These are phyloP conservation scores for Pelusios castaneus DNA, from an alignment of 2,113 vertebrate species.

Conservation along the genomic window DNA sequence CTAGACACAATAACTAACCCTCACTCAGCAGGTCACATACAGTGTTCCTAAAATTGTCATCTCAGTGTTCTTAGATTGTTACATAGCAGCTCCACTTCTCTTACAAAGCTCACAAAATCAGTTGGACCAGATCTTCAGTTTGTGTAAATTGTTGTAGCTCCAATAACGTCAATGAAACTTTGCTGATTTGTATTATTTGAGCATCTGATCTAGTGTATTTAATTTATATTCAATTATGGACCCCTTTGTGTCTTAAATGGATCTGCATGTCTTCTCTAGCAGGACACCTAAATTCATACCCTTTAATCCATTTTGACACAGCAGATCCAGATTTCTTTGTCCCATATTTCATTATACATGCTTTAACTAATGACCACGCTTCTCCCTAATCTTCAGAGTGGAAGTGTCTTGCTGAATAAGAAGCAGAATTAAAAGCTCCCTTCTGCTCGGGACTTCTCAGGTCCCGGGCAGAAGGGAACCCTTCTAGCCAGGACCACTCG, in stretches of 20 bases:
- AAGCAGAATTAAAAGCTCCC: background rate
- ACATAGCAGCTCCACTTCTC: background rate
- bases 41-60: background rate
- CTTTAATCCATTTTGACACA: conserved; percentile 38
- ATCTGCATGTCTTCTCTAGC: conserved; percentile 24
- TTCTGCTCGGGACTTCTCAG: too few species aligned
- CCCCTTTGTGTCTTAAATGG: conserved; percentile 21
- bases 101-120: background rate
- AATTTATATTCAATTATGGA: background rate
- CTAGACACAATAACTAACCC: background rate
- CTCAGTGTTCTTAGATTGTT: conserved; percentile 1
- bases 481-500: too few species aligned
- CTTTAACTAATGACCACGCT: conserved; percentile 16
- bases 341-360: background rate
- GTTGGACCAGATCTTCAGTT: background rate
- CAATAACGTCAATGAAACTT: background rate
- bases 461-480: too few species aligned
- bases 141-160: background rate
- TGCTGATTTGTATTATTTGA: conserved; percentile 3
- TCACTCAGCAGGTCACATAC: background rate
- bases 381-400: conserved; percentile 45
- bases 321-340: conserved; percentile 6
- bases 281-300: conserved; percentile 1
- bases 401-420: conserved; percentile 21
- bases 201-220: background rate